A percentile compares a stretch with the other conserved stretches of the same genome.
phyloP scores from a whole-genome alignment of 2,113 vertebrate species.

The Chlorodrepanis virens region DNA sequence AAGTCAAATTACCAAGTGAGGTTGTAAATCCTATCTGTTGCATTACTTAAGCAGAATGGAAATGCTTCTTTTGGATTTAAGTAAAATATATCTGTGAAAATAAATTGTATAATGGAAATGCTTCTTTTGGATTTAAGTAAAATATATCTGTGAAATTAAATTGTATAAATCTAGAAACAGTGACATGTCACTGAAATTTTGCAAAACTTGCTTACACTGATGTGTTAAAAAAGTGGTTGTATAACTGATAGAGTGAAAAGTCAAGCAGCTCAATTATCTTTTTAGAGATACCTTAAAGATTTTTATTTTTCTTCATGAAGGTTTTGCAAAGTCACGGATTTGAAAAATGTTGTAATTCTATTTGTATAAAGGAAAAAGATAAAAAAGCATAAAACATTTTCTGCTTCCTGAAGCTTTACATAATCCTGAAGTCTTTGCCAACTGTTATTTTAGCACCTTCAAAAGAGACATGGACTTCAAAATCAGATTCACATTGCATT shows the following conservation, averaged over 20 bases:
- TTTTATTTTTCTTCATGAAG: not conserved
- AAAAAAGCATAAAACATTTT: slow-evolving; percentile 34
- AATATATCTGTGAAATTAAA: not conserved
- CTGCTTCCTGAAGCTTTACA: not conserved
- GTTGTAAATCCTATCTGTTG: not conserved
- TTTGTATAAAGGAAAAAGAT: not conserved
- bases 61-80: not conserved
- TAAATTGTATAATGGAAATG: not conserved
- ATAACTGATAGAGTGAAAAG: not conserved
- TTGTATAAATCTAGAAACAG: not conserved
- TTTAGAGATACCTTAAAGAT: not conserved
- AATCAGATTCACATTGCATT: not conserved
- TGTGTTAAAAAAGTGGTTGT: not conserved
- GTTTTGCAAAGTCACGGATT: not conserved
- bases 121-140: not conserved
- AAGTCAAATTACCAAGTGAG: not conserved
- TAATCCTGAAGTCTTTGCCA: slow-evolving; percentile 10
- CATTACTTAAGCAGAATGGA: not conserved
- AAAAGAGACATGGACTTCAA: not conserved
- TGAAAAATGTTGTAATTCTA: not conserved
- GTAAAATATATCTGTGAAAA: not conserved
- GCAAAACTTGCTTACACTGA: not conserved
- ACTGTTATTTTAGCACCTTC: not conserved
- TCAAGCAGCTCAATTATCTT: not conserved
- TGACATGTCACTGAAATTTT: not conserved